Evolutionary conservation across 2,797 vertebrate species (phyloP).

Genomic region (Sciurus vulgaris): DNA sequence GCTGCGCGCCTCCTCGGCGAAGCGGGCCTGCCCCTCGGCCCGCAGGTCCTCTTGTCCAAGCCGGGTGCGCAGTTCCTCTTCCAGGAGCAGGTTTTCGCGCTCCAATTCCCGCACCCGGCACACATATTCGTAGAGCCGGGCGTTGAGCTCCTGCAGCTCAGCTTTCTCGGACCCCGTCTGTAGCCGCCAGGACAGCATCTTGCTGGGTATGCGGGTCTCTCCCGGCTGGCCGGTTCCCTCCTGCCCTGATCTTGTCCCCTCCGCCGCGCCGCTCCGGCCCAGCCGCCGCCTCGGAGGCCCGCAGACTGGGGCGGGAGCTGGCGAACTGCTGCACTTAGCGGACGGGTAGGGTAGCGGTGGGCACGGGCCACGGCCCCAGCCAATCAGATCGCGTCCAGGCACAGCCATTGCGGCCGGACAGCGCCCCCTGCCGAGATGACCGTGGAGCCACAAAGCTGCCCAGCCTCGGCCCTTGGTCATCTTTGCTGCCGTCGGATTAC

Average conservation of each 20-base stretch:
- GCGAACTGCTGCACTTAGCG: constrained; percentile 47
- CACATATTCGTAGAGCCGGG: constrained; percentile 93
- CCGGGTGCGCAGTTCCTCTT: constrained; percentile 90
- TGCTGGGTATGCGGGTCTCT: constrained; percentile 48
- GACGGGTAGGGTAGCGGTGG: neutral
- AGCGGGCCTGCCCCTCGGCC: constrained; percentile 80
- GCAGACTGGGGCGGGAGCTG: constrained; percentile 58
- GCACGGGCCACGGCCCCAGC: constrained; percentile 6
- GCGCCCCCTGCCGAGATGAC: constrained; percentile 39
- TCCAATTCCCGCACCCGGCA: constrained; percentile 94
- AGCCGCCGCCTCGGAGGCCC: constrained; percentile 57
- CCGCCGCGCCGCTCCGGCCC: neutral
- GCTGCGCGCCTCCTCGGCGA: constrained; percentile 90
- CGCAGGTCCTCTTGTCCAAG: constrained; percentile 78
- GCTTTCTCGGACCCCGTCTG: constrained; percentile 92
- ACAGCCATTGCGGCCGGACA: neutral
- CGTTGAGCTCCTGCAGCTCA: constrained; percentile 95
- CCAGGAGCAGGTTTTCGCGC: constrained; percentile 92
- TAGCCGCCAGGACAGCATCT: constrained; percentile 90
- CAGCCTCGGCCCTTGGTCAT: fast-evolving
- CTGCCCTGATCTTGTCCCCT: constrained; percentile 72
- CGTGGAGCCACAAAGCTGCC: neutral
- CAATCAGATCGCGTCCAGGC: constrained; percentile 52
- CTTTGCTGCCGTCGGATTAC: fast-evolving
- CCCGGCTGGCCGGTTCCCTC: constrained; percentile 6